Percentiles rank a stretch among this genome's conserved stretches.
These are phyloP conservation scores for Acronicta psi DNA, from an alignment of 2,888 invertebrate species.

Conservation along the genomic window DNA sequence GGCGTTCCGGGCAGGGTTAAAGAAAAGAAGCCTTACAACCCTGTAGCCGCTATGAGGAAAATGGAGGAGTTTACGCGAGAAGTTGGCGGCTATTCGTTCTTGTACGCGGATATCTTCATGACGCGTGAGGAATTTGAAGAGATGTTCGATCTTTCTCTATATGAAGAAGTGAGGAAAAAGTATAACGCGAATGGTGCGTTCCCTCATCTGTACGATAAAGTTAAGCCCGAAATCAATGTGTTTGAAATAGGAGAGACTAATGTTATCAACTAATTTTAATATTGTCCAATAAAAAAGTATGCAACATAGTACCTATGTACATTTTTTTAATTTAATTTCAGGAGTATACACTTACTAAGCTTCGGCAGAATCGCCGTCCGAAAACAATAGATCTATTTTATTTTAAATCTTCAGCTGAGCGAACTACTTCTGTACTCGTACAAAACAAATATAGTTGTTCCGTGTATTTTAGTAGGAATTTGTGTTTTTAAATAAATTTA, in stretches of 20 bases:
- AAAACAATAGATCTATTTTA: too few species aligned
- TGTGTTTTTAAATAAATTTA: too few species aligned
- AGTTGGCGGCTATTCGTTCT: slow-evolving; percentile 91
- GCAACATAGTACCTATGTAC: too few species aligned
- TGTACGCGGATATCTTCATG: slow-evolving; percentile 93
- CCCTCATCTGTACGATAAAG: slow-evolving; percentile 91
- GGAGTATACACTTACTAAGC: too few species aligned
- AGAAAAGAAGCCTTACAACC: slow-evolving; percentile 89
- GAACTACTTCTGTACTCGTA: too few species aligned
- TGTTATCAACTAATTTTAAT: slow-evolving; percentile 55
- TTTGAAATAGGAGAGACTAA: slow-evolving; percentile 87
- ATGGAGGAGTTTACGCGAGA: slow-evolving; percentile 92
- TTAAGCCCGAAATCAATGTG: slow-evolving; percentile 91
- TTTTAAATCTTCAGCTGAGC: too few species aligned
- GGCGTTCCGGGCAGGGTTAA: slow-evolving; percentile 91
- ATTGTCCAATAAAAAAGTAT: not conserved
- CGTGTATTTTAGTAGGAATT: too few species aligned
- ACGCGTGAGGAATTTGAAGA: slow-evolving; percentile 89
- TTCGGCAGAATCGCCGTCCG: too few species aligned
- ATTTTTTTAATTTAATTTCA: too few species aligned
- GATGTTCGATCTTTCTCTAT: slow-evolving; percentile 91
- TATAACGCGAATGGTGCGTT: slow-evolving; percentile 90
- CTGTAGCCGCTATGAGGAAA: slow-evolving; percentile 90
- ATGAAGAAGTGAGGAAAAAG: slow-evolving; percentile 89
- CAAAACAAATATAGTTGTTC: too few species aligned